These are phyloP conservation scores for Polyommatus iphigenia DNA, from an alignment of 2,888 invertebrate genomes.

Conservation along the genomic window DNA sequence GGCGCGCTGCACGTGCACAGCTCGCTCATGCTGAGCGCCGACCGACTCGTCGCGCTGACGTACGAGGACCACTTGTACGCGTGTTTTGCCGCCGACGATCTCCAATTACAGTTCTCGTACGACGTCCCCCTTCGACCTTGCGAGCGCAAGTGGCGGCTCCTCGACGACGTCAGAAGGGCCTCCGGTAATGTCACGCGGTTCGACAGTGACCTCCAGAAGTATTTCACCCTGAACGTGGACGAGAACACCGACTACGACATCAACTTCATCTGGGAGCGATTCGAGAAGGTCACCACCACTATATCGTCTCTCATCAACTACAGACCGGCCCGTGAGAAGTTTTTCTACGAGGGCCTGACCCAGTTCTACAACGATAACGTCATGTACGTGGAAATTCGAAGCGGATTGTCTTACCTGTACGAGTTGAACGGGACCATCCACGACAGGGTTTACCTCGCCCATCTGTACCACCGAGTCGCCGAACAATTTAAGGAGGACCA, in stretches of 20 bases:
- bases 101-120: constrained; percentile 62
- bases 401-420: constrained; percentile 80
- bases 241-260: constrained; percentile 66
- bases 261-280: constrained; percentile 81
- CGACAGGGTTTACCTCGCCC: constrained; percentile 73
- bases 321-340: constrained; percentile 82
- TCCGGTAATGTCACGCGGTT: constrained; percentile 67
- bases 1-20: constrained; percentile 86
- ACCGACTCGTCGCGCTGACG: constrained; percentile 82
- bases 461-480: constrained; percentile 77
- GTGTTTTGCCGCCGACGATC: constrained; percentile 58
- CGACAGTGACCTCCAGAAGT: constrained; percentile 73
- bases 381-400: constrained; percentile 85
- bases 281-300: constrained; percentile 74
- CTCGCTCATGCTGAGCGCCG: constrained; percentile 80
- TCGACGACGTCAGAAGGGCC: constrained; percentile 68
- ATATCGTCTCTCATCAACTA: constrained; percentile 80
- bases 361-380: constrained; percentile 85
- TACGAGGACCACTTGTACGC: constrained; percentile 82
- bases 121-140: constrained; percentile 58
- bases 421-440: constrained; percentile 82
- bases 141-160: constrained; percentile 68
- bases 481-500: constrained; percentile 80
- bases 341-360: constrained; percentile 81
- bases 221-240: constrained; percentile 76